These are phyloP conservation scores for Merodon equestris DNA, from an alignment of 2,888 invertebrate genomes.

Conservation along the genomic window DNA sequence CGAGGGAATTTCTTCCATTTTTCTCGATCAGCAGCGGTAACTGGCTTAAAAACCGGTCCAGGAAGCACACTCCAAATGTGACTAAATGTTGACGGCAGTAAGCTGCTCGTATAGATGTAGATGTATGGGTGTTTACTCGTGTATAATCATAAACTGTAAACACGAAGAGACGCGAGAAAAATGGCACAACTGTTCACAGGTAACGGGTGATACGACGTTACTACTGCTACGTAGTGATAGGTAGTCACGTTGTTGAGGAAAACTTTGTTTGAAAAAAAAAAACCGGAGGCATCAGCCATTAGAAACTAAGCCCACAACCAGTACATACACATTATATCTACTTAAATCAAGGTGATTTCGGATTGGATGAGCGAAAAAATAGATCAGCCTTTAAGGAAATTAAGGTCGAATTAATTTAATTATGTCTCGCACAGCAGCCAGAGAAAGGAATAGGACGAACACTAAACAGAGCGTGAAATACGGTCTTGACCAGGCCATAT, in stretches of 20 bases:
- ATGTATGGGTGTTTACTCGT: conserved; percentile 5
- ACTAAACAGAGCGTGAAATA: too few relatives aligned
- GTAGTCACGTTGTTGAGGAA: conserved; percentile 16
- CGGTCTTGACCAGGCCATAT: too few relatives aligned
- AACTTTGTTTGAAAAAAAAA: conserved; percentile 36
- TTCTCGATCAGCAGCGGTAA: conserved; percentile 1
- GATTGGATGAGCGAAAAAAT: conserved; percentile 46
- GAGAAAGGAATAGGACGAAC: too few relatives aligned
- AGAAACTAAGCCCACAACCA: too few relatives aligned
- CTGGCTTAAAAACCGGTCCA: conserved; percentile 57
- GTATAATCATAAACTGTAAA: conserved; percentile 63
- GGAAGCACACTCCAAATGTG: conserved; percentile 46
- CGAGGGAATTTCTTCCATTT: conserved; percentile 13
- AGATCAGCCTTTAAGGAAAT: conserved; percentile 47
- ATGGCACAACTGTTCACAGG: conserved; percentile 61
- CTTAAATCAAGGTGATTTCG: conserved; percentile 60
- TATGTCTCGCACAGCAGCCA: too few relatives aligned
- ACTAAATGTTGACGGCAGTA: conserved; percentile 46
- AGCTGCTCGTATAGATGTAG: too few relatives aligned
- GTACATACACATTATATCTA: too few relatives aligned
- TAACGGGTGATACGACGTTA: conserved; percentile 58
- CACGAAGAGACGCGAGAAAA: conserved; percentile 26
- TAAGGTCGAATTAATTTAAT: conserved; percentile 47
- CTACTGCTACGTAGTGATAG: conserved; percentile 8
- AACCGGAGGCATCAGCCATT: too few relatives aligned